phyloP scores from a whole-genome alignment of 2,113 vertebrate genomes.

The Psittacula cyanocephala region DNA sequence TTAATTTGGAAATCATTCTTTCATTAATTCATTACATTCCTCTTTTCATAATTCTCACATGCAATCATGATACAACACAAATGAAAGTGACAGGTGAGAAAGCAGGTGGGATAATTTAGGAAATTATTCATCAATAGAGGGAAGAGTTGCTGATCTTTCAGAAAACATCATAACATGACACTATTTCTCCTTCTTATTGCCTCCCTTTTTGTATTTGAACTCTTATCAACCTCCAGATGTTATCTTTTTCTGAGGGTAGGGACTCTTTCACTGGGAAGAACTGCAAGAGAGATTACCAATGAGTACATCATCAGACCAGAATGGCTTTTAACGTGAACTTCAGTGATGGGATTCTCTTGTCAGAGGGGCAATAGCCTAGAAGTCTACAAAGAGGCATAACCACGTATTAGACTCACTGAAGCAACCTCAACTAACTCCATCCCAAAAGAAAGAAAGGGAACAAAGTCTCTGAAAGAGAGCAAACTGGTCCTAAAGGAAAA shows the following conservation, averaged over 20 bases:
- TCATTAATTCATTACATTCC: background rate
- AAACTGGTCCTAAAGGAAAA: background rate
- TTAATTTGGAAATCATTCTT: slow-evolving; percentile 34
- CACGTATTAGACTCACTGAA: background rate
- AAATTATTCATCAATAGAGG: background rate
- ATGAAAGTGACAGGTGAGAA: background rate
- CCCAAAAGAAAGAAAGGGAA: background rate
- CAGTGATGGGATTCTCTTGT: background rate
- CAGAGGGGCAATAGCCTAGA: background rate
- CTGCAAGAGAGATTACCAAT: background rate
- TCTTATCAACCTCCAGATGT: background rate
- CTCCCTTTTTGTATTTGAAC: background rate
- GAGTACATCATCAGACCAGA: background rate
- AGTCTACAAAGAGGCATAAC: background rate
- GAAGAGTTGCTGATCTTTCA: background rate
- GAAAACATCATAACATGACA: background rate
- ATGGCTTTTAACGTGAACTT: background rate
- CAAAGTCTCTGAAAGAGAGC: background rate
- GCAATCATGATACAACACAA: background rate
- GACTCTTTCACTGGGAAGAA: background rate
- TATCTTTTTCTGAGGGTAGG: background rate
- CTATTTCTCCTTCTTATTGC: background rate
- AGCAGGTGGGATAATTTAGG: background rate
- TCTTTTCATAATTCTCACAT: background rate
- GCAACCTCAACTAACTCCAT: background rate